Conservation (phyloP, 1,140 invertebrate species). For the Coptotermes formosanus region DNA sequence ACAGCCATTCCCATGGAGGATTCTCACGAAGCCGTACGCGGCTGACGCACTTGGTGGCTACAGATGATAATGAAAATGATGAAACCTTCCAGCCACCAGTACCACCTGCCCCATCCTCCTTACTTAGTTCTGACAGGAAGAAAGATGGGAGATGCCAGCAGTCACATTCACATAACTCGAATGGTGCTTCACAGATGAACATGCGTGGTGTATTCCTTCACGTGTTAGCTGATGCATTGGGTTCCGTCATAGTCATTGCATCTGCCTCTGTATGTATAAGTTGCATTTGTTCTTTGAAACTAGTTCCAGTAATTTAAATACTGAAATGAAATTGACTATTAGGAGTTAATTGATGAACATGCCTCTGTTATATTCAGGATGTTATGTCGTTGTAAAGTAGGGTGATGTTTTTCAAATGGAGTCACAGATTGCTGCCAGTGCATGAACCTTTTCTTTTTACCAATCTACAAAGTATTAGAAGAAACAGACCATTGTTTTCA, state of each 20-base stretch:
- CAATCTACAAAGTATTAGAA: too few species aligned
- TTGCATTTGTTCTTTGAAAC: too few species aligned
- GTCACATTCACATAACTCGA: conserved; percentile 56
- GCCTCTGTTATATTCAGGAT: too few species aligned
- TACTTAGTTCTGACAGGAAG: conserved; percentile 43
- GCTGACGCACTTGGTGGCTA: conserved; percentile 61
- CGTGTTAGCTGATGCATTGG: conserved; percentile 92
- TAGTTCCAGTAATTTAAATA: too few species aligned
- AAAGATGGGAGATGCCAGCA: conserved; percentile 41
- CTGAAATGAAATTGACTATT: too few species aligned
- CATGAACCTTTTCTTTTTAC: too few species aligned
- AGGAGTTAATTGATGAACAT: too few species aligned
- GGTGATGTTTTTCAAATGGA: too few species aligned
- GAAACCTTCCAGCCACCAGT: conserved; percentile 60
- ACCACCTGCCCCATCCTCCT: conserved; percentile 46
- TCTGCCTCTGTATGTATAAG: conserved; percentile 69
- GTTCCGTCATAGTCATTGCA: conserved; percentile 94
- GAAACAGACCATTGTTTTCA: too few species aligned
- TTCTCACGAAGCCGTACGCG: conserved; percentile 61
- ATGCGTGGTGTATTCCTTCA: conserved; percentile 98
- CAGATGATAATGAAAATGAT: conserved; percentile 79
- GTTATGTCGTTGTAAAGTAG: too few species aligned
- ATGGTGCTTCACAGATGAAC: conserved; percentile 83
- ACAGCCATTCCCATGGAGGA: conserved; percentile 70
- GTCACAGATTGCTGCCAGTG: too few species aligned